Evolutionary conservation across 2,888 invertebrate genomes (phyloP), one percentile per base, ranked within the genome.

Genomic region (Myopa tessellatipennis): DNA sequence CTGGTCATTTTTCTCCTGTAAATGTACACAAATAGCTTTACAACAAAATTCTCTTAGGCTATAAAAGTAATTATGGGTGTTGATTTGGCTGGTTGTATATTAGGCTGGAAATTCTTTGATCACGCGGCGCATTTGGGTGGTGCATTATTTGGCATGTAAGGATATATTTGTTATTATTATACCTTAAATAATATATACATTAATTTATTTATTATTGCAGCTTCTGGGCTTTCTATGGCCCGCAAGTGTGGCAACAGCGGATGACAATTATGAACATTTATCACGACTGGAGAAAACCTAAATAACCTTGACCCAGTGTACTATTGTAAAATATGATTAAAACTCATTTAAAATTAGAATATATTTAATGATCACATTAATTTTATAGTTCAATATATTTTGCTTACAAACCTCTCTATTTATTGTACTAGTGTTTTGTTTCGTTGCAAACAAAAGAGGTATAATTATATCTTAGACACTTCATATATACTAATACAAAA

Each of bases 101-200:
- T 96, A 78, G 93, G 96, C 63, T 99, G 98, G 97, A 94, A 93
- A 87, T 92, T 96, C 83, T 96, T 99, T 86, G 99, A 99, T 88
- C 99, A 99, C 90, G 98, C 98, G 1, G 98, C 98, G n/a, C 99
- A 99, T 93, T 92, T 99, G 81, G 98, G 98, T 26, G 99, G 99
- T 52, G 95, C 95, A 63, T 86, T 95, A 61, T 96, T 95, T 90
- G 99, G 99, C 91, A 92, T 98, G 95, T 96, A 91, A 85, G 58
- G 40, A 55, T 45, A 58, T 68, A 73, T 40, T 50, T 74, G 7
- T 26, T 18, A 70, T 52, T 45, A 61, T 16, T 10, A 16, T 68
- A 60, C 38, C 36, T 12, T 63, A 16, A 50, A 4, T 67, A 7
- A 36, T 63, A 18, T 8, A 38, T 14, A 70, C 12, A 38, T 50